Base-by-base conservation (phyloP, 1,140 invertebrate genomes). In the Neocloeon triangulifer region DNA sequence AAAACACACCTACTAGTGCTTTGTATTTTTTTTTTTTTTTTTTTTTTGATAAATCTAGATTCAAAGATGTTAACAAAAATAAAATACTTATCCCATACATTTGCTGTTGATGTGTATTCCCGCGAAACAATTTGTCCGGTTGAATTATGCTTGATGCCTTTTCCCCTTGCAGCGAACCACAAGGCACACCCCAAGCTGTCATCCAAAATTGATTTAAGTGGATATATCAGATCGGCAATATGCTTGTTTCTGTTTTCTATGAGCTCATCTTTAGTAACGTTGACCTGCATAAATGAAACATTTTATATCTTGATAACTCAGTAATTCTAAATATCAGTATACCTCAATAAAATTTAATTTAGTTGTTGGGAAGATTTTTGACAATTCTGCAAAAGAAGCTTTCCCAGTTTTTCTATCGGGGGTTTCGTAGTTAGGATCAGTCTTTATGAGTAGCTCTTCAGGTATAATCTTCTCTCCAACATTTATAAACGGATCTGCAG, bases 181-280 rank as follows among this genome's bases (percentile, higher is more conserved):
- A 95, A 58, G 16, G 89, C 86, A 58, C 81, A 85, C 5, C 76
- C 77, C 20, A 97, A 64, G 53, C 82, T 91, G 49, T 97, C 91
- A 59, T 98, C 92, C n/a, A 98, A 50, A 25, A 97, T 69, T 9
- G 84, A 88, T 37, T 66, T 56, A 25, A 74, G 59, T 1, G 85
- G 85, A 57, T 76, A 71, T 4, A 94, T 64, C 25, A 97, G 60
- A 53, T 86, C 59, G 14, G 60, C 58, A 35, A 84, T 76, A 39
- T 55, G 53, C 9, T 49, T 42, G 27, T 62, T 47, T 33, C 73
- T 59, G 29, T 53, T 37, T 38, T 53, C 34, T 39, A 61, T 43
- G 25, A 94, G 47, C 54, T 84, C 72, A 34, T 62, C 46, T 38
- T 62, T 58, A 2, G 60, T 57, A n/a, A 94, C 53, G 61, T 94